These are phyloP conservation scores for Drosophila eugracilis DNA, from an alignment of 1,140 invertebrate genomes.

Conservation along the genomic window DNA sequence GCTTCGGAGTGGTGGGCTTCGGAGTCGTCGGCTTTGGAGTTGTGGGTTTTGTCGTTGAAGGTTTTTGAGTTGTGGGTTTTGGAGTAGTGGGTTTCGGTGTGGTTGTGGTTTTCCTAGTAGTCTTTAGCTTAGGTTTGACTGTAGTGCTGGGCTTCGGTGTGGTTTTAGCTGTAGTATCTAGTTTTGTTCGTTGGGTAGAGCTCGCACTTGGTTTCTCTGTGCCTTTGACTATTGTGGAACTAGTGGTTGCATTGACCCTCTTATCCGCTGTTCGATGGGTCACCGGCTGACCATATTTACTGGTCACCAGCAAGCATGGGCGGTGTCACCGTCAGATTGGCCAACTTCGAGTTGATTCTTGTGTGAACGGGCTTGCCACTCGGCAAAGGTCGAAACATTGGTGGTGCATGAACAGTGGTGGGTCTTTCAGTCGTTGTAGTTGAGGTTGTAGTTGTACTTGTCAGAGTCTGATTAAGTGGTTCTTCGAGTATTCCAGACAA, in stretches of 20 bases:
- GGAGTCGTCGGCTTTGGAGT: constrained; percentile 3
- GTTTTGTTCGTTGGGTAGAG: not conserved
- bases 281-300: constrained; percentile 63
- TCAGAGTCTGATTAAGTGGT: constrained; percentile 22
- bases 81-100: constrained; percentile 22
- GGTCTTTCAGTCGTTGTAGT: constrained; percentile 39
- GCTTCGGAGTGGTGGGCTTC: constrained; percentile 22
- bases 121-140: constrained; percentile 23
- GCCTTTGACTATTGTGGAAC: not conserved
- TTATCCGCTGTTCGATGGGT: constrained; percentile 45
- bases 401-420: constrained; percentile 34
- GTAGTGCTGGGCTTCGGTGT: constrained; percentile 25
- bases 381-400: constrained; percentile 73
- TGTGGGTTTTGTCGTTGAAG: constrained; percentile 16
- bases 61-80: not conserved
- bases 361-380: constrained; percentile 55
- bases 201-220: not conserved
- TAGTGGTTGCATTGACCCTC: constrained; percentile 15
- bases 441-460: constrained; percentile 31
- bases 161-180: constrained; percentile 13
- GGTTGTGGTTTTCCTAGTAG: constrained; percentile 31
- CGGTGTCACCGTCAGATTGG: constrained; percentile 71
- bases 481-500: constrained; percentile 58
- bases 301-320: constrained; percentile 68
- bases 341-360: constrained; percentile 78